Conservation (phyloP, 2,888 invertebrate genomes). For the Nomada fabriciana region DNA sequence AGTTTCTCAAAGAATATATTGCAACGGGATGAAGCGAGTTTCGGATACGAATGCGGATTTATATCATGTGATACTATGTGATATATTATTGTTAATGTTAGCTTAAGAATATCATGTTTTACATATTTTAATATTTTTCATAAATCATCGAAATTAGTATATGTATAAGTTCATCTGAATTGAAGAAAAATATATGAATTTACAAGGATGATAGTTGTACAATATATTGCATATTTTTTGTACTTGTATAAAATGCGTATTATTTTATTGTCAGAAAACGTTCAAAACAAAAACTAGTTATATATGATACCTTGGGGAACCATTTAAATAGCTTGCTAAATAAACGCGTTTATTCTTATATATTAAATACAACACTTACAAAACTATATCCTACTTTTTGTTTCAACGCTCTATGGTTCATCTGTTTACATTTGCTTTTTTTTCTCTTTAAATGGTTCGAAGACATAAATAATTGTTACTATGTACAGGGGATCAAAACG, state of each 20-base stretch:
- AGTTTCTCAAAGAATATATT: slow-evolving; percentile 5
- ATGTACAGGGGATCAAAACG: slow-evolving; percentile 1
- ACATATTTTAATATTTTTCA: neutral
- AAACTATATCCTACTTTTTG: slow-evolving; percentile 28
- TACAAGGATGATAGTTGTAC: neutral
- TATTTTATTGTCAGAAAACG: slow-evolving; percentile 6
- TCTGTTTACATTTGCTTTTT: slow-evolving; percentile 20
- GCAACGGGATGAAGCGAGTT: slow-evolving; percentile 15
- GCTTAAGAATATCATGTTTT: slow-evolving; percentile 27
- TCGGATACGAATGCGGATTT: slow-evolving; percentile 28
- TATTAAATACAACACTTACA: slow-evolving; percentile 56
- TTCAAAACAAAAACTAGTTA: slow-evolving; percentile 13
- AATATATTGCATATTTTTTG: neutral
- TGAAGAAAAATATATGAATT: slow-evolving; percentile 12
- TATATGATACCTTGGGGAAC: neutral
- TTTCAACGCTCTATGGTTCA: slow-evolving; percentile 20
- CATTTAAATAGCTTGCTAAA: slow-evolving; percentile 25
- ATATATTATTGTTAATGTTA: slow-evolving; percentile 50
- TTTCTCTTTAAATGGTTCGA: slow-evolving; percentile 9
- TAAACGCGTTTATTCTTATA: slow-evolving; percentile 58
- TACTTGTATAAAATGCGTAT: neutral
- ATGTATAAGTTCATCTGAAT: slow-evolving; percentile 1
- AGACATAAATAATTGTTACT: slow-evolving; percentile 36
- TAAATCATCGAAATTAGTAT: neutral
- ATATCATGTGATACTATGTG: slow-evolving; percentile 62